Evolutionary conservation across 92 coral and sea anemone genomes (phyloP).

Genomic region (Epizoanthus illoricatus): DNA sequence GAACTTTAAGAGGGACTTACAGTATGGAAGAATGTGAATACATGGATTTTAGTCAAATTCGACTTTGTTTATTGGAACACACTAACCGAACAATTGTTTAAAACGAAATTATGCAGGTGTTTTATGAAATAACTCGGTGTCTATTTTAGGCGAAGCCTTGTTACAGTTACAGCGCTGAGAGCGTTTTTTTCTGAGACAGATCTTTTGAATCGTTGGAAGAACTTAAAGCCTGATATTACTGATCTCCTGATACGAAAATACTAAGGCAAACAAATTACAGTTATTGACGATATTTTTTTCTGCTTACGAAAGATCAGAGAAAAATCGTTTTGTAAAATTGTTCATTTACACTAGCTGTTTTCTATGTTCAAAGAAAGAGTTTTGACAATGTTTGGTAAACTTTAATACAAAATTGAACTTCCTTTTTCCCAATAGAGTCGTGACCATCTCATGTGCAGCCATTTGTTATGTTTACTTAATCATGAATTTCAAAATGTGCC

Average conservation of each 20-base stretch:
- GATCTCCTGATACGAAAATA: neutral
- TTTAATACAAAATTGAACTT: neutral
- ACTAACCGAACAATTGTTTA: too few relatives aligned
- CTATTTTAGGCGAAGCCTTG: neutral
- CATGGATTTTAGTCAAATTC: too few relatives aligned
- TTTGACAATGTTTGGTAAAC: neutral
- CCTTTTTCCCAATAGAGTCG: neutral
- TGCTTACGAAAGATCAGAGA: neutral
- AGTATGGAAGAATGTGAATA: too few relatives aligned
- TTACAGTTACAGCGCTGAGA: neutral
- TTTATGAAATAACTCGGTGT: neutral
- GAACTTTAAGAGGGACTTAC: too few relatives aligned
- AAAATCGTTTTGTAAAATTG: neutral
- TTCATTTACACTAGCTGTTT: neutral
- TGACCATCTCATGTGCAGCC: neutral
- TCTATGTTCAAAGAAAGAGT: neutral
- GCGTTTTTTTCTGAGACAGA: neutral
- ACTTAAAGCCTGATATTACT: neutral
- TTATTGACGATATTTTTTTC: neutral
- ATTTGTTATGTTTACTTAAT: neutral
- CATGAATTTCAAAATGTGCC: too few relatives aligned
- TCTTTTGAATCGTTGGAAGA: neutral
- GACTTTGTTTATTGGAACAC: too few relatives aligned
- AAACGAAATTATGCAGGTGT: neutral
- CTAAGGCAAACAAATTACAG: neutral